A percentile compares a stretch with the other conserved stretches of the same genome.
These are phyloP conservation scores for Drosophila ercepeae DNA, from an alignment of 1,140 invertebrate species.

Conservation along the genomic window DNA sequence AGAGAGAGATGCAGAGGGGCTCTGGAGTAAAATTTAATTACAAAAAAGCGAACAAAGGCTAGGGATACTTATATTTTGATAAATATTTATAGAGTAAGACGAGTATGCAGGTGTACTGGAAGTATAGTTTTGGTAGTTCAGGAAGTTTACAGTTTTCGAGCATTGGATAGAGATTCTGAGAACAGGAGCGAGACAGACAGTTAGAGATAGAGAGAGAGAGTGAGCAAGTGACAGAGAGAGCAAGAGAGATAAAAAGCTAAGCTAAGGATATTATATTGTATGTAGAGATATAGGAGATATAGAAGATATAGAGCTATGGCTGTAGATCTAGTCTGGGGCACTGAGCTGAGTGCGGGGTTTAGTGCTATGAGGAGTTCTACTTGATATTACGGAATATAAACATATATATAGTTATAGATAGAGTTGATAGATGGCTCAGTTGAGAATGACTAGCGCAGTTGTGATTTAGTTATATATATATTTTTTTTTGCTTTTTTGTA, in stretches of 20 bases:
- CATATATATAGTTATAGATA: conserved; percentile 55
- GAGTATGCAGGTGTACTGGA: conserved; percentile 48
- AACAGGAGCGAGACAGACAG: conserved; percentile 10
- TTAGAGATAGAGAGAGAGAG: conserved; percentile 16
- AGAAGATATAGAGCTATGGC: conserved; percentile 28
- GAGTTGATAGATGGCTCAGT: conserved; percentile 42
- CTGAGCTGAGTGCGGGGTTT: conserved; percentile 29
- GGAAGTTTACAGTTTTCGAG: conserved; percentile 41
- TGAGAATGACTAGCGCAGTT: conserved; percentile 68
- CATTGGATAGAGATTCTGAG: conserved; percentile 22
- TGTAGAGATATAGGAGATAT: conserved; percentile 5
- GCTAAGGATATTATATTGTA: conserved; percentile 28
- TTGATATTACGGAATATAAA: conserved; percentile 37
- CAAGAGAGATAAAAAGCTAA: conserved; percentile 36
- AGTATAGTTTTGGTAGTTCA: conserved; percentile 37
- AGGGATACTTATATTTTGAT: conserved; percentile 9
- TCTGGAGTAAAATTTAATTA: conserved; percentile 58
- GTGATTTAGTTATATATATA: conserved; percentile 52
- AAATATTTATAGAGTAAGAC: conserved; percentile 23
- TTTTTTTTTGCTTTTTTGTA: conserved; percentile 45
- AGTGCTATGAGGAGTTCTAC: conserved; percentile 47
- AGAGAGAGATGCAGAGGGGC: conserved; percentile 36
- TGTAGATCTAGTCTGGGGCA: conserved; percentile 43
- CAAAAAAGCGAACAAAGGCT: conserved; percentile 62
- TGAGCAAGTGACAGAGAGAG: conserved; percentile 27